phyloP scores from a whole-genome alignment of 2,888 invertebrate genomes.

The Carpatolechia fugitivella region DNA sequence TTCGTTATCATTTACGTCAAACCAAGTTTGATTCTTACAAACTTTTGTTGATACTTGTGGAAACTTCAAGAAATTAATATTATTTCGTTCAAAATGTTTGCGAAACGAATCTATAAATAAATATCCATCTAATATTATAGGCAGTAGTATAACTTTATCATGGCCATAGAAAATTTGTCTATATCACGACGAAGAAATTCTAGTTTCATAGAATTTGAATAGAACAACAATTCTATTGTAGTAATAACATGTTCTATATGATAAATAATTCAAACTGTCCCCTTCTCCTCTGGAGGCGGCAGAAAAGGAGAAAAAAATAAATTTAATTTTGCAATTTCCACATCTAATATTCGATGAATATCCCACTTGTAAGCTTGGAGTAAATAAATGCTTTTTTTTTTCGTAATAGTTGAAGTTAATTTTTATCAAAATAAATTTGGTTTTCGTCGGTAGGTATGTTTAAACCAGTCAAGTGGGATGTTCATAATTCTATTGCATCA shows the following conservation, averaged over 20 bases:
- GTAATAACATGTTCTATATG: slow-evolving; percentile 46
- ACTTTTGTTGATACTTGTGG: too few relatives aligned
- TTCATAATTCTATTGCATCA: slow-evolving; percentile 67
- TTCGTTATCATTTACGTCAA: too few relatives aligned
- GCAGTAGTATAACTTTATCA: slow-evolving; percentile 65
- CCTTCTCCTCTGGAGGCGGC: slow-evolving; percentile 74
- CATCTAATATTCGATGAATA: slow-evolving; percentile 27
- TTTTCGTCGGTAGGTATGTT: too few relatives aligned
- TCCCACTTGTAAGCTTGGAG: slow-evolving; percentile 25
- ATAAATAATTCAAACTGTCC: slow-evolving; percentile 56
- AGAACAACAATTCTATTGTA: slow-evolving; percentile 57
- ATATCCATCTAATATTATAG: slow-evolving; percentile 33
- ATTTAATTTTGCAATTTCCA: slow-evolving; percentile 33
- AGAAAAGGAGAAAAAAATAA: slow-evolving; percentile 65
- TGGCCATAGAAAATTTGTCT: slow-evolving; percentile 60
- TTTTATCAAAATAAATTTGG: too few relatives aligned
- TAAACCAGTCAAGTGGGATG: slow-evolving; percentile 46
- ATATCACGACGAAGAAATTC: slow-evolving; percentile 36
- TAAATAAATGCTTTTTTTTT: too few relatives aligned
- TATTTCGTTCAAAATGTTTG: slow-evolving; percentile 3
- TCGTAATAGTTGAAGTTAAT: too few relatives aligned
- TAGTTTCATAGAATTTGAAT: slow-evolving; percentile 67
- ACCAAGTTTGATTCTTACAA: too few relatives aligned
- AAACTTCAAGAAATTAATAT: not conserved
- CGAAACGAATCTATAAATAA: slow-evolving; percentile 21